These are phyloP conservation scores for Caretta caretta DNA, from an alignment of 2,113 vertebrate species.

Conservation along the genomic window DNA sequence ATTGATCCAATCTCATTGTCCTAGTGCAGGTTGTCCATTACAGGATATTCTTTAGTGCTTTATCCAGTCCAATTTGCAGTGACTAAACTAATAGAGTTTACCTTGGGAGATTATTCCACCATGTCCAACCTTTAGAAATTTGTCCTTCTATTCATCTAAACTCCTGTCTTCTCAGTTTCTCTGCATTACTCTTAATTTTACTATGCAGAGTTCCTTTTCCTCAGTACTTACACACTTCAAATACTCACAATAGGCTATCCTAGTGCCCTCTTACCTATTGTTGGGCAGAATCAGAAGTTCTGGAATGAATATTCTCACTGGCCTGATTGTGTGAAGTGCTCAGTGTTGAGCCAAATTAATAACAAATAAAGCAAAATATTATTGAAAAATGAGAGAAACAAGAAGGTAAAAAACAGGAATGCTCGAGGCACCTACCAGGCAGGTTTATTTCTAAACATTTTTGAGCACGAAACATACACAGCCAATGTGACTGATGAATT, in stretches of 20 bases:
- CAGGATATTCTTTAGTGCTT: neutral
- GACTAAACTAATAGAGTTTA: neutral
- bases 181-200: neutral
- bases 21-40: neutral
- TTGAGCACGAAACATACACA: conserved; percentile 12
- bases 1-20: neutral
- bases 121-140: neutral
- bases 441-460: neutral
- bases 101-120: neutral
- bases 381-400: neutral
- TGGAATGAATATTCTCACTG: neutral
- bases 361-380: neutral
- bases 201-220: neutral
- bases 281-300: neutral
- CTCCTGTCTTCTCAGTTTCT: neutral
- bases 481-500: conserved; percentile 8
- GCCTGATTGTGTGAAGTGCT: neutral
- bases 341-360: neutral
- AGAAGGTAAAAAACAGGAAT: neutral
- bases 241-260: neutral
- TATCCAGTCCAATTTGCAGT: neutral
- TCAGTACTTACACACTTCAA: neutral
- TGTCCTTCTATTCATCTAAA: neutral
- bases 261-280: neutral
- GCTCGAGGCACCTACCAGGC: neutral